Evolutionary conservation across 2,797 vertebrate genomes (phyloP), one percentile per base, ranked within the genome.

Genomic region (Lithobates pipiens): DNA sequence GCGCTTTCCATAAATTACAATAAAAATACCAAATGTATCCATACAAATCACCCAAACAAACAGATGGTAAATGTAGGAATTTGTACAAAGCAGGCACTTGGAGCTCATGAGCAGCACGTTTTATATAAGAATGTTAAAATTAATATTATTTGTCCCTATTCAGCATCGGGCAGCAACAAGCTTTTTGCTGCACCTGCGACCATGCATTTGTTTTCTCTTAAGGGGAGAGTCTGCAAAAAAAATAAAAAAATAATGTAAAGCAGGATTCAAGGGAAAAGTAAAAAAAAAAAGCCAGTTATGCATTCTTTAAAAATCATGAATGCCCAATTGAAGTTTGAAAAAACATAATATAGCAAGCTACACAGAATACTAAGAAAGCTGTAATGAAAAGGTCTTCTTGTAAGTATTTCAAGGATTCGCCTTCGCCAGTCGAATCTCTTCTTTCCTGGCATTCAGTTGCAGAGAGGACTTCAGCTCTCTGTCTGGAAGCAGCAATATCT

Each of bases 1-100:
- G 70, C 29, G 69, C 42, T 85, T 85, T 80, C 84, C 61, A 85
- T 85, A 80, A 80, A 85, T 85, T 85, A 74, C 77, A 74, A 79
- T 80, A 39, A 85, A 83, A 68, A 80, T 46, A 44, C 76, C 72
- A 85, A 73, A 74, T 74, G 42, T 46, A 75, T 74, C 71, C 25
- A 42, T 80, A 74, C 70, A 67, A 75, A 80, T 67, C 44, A 79
- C 84, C 39, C 23, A 74, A 39, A 68, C 84, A 80, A 70, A 68
- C 84, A 85, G 84, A 85, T 85, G 84, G 84, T 44, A 69, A 68
- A 73, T 73, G 82, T 39, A 57, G 73, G n/a, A 36, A 42, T 44
- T 25, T 27, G 29, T 80, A 80, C 77, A 80, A 85, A 74, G 70
- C 57, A 46, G 54, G 77, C 77, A 74, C 61, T 85, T 68, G 70